phyloP scores from a whole-genome alignment of 2,888 invertebrate species.

The Melinaea marsaeus region DNA sequence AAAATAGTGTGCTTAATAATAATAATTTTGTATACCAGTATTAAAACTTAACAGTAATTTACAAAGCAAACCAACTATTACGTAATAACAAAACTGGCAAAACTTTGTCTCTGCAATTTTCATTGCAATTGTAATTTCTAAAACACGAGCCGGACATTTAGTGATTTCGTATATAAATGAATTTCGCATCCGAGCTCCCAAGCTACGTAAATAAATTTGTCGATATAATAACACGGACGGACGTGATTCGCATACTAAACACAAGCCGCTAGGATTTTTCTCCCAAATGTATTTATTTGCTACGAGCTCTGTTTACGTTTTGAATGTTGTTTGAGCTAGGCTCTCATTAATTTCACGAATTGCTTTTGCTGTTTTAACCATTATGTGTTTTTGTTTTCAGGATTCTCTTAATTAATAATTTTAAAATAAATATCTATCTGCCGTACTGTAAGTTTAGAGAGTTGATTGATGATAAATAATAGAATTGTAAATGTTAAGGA shows the following conservation, averaged over 20 bases:
- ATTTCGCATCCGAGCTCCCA: conserved; percentile 16
- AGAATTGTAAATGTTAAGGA: no score
- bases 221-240: conserved; percentile 25
- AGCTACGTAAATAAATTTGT: conserved; percentile 25
- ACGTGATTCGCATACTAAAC: conserved; percentile 28
- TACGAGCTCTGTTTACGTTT: not conserved
- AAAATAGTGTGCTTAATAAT: not conserved
- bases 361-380: not conserved
- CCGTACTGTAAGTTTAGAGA: no score
- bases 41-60: not conserved
- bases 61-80: not conserved
- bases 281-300: not conserved
- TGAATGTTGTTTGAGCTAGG: conserved; percentile 1
- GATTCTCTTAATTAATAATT: no score
- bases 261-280: conserved; percentile 4
- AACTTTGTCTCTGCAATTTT: conserved; percentile 10
- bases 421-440: no score
- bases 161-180: conserved; percentile 24
- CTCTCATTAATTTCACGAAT: not conserved
- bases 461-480: no score
- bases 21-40: not conserved
- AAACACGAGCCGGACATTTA: conserved; percentile 11
- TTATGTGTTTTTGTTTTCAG: not conserved
- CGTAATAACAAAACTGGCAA: conserved; percentile 3
- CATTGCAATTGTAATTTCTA: conserved; percentile 12